phyloP scores from a whole-genome alignment of 1,140 invertebrate species.

The Aphelinus atriplicis region DNA sequence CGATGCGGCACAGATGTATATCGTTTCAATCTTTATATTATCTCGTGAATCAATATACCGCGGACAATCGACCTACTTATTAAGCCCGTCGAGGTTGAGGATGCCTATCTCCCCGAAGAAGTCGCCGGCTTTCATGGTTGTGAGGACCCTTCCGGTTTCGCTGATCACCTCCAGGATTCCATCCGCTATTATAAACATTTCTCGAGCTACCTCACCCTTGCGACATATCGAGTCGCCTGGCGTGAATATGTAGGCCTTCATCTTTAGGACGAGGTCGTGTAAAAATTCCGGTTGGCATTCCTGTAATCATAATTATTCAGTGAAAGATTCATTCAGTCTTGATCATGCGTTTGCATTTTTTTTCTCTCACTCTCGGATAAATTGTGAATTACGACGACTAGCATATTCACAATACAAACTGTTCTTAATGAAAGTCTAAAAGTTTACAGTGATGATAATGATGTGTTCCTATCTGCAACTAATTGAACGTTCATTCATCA shows the following conservation, averaged over 20 bases:
- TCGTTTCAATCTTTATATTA: too few species aligned
- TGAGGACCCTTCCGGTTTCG: slow-evolving; percentile 90
- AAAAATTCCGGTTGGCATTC: slow-evolving; percentile 97
- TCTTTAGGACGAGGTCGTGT: slow-evolving; percentile 95
- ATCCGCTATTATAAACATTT: slow-evolving; percentile 99
- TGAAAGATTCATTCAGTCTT: too few species aligned
- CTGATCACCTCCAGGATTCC: slow-evolving; percentile 96
- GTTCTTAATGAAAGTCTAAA: too few species aligned
- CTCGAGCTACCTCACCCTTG: slow-evolving; percentile 92
- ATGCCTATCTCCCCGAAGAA: slow-evolving; percentile 99
- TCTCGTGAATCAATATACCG: too few species aligned
- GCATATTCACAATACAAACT: too few species aligned
- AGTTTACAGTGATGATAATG: too few species aligned
- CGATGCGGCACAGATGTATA: too few species aligned
- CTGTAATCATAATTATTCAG: slow-evolving; percentile 71
- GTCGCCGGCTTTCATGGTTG: slow-evolving; percentile 96
- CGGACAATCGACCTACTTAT: slow-evolving; percentile 78
- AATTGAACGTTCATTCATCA: too few species aligned
- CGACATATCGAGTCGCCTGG: slow-evolving; percentile 96
- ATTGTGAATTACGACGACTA: too few species aligned
- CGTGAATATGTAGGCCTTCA: slow-evolving; percentile 98
- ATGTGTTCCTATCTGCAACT: too few species aligned
- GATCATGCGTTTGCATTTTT: too few species aligned
- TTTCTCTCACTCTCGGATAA: too few species aligned
- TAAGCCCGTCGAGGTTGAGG: slow-evolving; percentile 92